Base-by-base conservation (phyloP, 2,888 invertebrate genomes). In the Timandra comae region DNA sequence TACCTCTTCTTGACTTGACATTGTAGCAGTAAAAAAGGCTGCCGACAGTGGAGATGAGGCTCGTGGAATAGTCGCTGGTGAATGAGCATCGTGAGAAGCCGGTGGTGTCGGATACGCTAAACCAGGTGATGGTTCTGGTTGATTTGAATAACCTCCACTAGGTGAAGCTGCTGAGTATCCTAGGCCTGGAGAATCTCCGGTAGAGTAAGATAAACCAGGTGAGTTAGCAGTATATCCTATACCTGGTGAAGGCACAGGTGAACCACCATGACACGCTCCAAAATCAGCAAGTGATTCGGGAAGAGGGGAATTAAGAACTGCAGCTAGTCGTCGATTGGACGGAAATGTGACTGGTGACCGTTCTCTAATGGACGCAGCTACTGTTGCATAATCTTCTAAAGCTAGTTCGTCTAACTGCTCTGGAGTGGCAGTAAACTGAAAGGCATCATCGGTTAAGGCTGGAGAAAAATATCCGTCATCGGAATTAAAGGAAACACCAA, bases 51-150 rank as follows among this genome's bases (percentile, higher is more conserved):
- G 94, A 2, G 94, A 94, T 4, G 93, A 93, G 0, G 92, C 91
- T 39, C 93, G 91, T 7, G 92, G 91, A 2, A 90, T 90, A 4
- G 79, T 71, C 5, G 78, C 76, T 41, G 91, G 92, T 43, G 91
- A 90, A 38, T 91, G 90, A 11, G 93, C 93, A 77, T 94, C 95
- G 53, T 94, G 94, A 51, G 94, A 95, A 1, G 95, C 94, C 3
- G 95, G 95, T 11, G 95, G 95, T 5, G 95, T 95, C 2, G 95
- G 95, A 63, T 95, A 95, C 11, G 93, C 71, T 23, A 95, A 88
- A 21, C 92, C 91, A 1, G 93, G 93, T n/a, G 93, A 92, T 37
- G 78, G 69, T 34, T 77, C 73, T 2, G 82, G 67, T 31, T 81
- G 82, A 24, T 73, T 73, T 8, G 81, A 79, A 49, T 81, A 82